These are phyloP conservation scores for Camponotus fellah DNA, from an alignment of 2,888 invertebrate species.

Conservation along the genomic window DNA sequence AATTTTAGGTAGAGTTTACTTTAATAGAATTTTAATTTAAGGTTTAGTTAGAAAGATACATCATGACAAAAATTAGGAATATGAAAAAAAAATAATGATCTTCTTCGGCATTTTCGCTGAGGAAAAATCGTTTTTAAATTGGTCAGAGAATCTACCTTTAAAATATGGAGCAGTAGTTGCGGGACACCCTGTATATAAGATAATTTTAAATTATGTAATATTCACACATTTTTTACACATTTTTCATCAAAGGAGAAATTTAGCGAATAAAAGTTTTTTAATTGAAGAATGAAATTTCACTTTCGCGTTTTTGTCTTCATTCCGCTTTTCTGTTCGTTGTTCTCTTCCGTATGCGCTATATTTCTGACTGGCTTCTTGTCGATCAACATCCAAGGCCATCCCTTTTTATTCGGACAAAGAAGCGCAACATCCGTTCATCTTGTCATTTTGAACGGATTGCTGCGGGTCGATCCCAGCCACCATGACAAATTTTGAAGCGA, in stretches of 20 bases:
- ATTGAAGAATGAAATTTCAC: background rate
- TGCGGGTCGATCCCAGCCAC: background rate
- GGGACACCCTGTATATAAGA: no score
- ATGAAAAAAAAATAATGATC: no score
- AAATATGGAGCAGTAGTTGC: no score
- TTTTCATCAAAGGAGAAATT: background rate
- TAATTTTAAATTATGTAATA: no score
- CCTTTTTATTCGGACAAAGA: slow-evolving; percentile 46
- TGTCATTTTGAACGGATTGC: background rate
- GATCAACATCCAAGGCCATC: slow-evolving; percentile 20
- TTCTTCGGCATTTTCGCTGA: no score
- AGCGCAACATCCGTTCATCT: slow-evolving; percentile 7
- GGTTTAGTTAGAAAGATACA: no score
- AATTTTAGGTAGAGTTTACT: no score
- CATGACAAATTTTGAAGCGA: background rate
- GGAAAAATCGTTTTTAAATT: no score
- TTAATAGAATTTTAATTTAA: no score
- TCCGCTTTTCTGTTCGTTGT: background rate
- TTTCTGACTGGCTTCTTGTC: slow-evolving; percentile 6
- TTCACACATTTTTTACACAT: background rate
- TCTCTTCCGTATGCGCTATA: background rate
- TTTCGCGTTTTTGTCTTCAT: background rate
- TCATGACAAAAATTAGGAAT: no score
- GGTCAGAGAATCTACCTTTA: no score
- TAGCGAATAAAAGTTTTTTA: background rate